Conservation (phyloP, 2,113 vertebrate genomes). For the Felis catus region F.catus_Fca126_mat1.0 CM031419.1:35969001-35969500, state of each 20-base stretch:
- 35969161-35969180: neutral
- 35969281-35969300: too few species aligned
- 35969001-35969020: neutral
- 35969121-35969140: neutral
- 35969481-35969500: too few species aligned
- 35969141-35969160: neutral
- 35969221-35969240: neutral
- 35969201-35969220: neutral
- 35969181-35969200: neutral
- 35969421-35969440: too few species aligned
- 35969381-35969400: too few species aligned
- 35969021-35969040: neutral
- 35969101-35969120: neutral
- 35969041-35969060: neutral
- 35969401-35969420: too few species aligned
- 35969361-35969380: too few species aligned
- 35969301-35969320: too few species aligned
- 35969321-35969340: neutral
- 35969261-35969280: too few species aligned
- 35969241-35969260: too few species aligned
- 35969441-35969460: too few species aligned
- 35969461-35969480: too few species aligned
- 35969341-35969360: too few species aligned
- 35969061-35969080: neutral
- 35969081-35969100: neutral